Conservation (phyloP, 2,113 vertebrate genomes). For the Corythornis vintsioides region DNA sequence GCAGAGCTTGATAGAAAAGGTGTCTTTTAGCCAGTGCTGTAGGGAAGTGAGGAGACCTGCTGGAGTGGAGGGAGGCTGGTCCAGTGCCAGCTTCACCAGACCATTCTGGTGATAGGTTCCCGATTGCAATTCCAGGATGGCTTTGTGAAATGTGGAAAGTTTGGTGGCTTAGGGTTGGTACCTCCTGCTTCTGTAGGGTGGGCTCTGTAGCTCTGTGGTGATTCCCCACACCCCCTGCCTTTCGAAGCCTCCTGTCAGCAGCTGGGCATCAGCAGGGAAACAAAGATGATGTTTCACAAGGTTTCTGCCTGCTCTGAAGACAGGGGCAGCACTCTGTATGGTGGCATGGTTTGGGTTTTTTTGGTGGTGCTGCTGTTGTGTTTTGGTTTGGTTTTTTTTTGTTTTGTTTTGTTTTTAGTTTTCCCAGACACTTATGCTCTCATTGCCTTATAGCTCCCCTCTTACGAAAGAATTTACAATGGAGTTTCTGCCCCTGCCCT, state of each 20-base stretch:
- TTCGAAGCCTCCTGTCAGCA: neutral
- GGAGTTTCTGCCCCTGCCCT: neutral
- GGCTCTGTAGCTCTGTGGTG: neutral
- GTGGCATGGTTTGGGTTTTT: neutral
- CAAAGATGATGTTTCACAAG: neutral
- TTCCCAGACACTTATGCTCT: neutral
- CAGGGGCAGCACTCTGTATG: neutral
- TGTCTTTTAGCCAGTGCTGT: neutral
- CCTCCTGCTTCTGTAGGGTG: neutral
- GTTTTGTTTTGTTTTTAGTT: neutral
- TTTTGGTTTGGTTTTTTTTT: neutral
- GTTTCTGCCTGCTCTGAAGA: neutral
- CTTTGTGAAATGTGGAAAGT: no score
- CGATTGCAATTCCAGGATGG: neutral
- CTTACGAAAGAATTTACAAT: fast-evolving
- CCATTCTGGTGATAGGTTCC: neutral
- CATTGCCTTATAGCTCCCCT: neutral
- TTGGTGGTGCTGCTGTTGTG: neutral
- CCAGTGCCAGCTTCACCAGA: neutral
- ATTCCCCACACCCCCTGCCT: neutral
- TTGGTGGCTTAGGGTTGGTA: neutral
- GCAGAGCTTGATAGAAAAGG: neutral
- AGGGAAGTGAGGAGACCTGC: neutral
- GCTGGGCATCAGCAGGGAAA: neutral
- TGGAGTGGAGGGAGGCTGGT: neutral